Base-by-base conservation (phyloP, 2,113 vertebrate genomes). In the Leucoraja erinaceus region DNA sequence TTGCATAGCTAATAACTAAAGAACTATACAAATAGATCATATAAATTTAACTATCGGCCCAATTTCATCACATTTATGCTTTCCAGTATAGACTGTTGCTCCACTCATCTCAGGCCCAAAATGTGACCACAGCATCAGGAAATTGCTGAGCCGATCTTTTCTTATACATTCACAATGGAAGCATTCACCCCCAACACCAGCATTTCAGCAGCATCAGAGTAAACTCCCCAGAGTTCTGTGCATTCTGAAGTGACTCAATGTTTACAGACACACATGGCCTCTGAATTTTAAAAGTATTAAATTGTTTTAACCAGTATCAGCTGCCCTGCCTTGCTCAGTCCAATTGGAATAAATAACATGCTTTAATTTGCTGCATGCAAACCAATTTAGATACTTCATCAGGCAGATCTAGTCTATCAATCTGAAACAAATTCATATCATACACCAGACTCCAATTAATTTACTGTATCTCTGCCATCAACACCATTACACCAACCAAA, bases 331-430 rank as follows among this genome's bases (percentile, higher is more conserved):
- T 86, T 59, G 68, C 16, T 18, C 12, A 18, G 25, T 61, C 83
- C 83, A 61, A 86, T 10, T 86, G 56, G 59, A 86, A 86, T n/a
- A 22, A 86, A 28, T 56, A 9, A 56, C 47, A 86, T 86, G 83
- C 81, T 59, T 59, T 54, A 61, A 10, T 25, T 25, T 84, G 22
- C 28, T 12, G 56, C 63, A n/a, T 63, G 56, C 83, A 63, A 86
- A n/a, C 56, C 83, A 86, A 86, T 63, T 86, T 86, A 63, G 56
- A 86, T 63, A 31, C 59, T 86, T 86, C 59, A 31, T 63, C 28
- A 86, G 81, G 83, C 83, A 63, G 56, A 86, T 28, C 83, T 63
- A 31, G 59, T 63, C 81, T 12, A 12, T 84, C 56, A 84, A 25
- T 25, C 22, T 3, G 56, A 25, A 63, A 14, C 25, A 5, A 63